Conservation (phyloP, 2,797 vertebrate species). For the Anguilla anguilla region DNA sequence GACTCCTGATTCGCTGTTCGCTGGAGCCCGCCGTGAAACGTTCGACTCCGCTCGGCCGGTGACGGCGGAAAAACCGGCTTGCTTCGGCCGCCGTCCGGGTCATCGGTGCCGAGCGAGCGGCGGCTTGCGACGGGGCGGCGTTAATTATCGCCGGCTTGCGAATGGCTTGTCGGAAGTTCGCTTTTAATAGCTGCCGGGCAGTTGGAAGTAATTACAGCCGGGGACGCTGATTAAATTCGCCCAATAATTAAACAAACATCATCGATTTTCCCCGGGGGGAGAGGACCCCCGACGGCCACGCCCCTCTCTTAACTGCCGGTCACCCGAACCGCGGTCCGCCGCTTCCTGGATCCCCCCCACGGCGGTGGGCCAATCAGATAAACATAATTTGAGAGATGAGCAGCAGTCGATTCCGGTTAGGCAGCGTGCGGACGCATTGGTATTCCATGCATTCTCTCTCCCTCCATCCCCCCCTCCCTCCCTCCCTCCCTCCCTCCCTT, state of each 20-base stretch:
- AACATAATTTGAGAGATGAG: constrained; percentile 74
- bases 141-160: constrained; percentile 57
- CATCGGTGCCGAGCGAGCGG: neutral
- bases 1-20: neutral
- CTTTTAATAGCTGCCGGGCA: constrained; percentile 71
- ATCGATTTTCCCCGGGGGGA: constrained; percentile 73
- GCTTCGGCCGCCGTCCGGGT: constrained; percentile 47
- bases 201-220: constrained; percentile 72
- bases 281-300: constrained; percentile 47
- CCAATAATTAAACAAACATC: constrained; percentile 81
- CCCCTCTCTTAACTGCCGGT: constrained; percentile 28
- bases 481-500: constrained; percentile 54
- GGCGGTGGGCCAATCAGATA: constrained; percentile 78
- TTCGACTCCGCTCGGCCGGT: too few relatives aligned
- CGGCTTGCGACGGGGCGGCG: constrained; percentile 55
- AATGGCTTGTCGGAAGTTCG: constrained; percentile 63
- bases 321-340: constrained; percentile 42
- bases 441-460: constrained; percentile 64
- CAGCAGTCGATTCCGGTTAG: constrained; percentile 74
- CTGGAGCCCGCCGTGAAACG: too few relatives aligned
- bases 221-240: constrained; percentile 74
- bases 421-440: constrained; percentile 65
- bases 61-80: too few relatives aligned
- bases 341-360: constrained; percentile 71
- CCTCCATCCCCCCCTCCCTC: constrained; percentile 49